A percentile compares a stretch with the other conserved stretches of the same genome.
Evolutionary conservation across 2,797 vertebrate species (phyloP).

Genomic region (Gila robusta): DNA sequence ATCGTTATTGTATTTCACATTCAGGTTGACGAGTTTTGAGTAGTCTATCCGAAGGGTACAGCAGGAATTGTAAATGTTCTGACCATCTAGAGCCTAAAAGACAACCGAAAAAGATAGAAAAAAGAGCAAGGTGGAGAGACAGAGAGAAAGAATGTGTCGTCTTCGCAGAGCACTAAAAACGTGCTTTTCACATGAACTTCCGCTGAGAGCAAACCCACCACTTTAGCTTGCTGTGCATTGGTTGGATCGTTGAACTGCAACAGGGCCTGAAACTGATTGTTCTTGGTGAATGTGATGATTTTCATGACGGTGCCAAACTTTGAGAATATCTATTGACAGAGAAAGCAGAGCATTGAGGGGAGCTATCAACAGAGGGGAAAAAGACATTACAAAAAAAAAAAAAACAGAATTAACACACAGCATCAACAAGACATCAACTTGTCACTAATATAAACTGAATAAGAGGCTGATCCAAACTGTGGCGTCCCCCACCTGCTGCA

Average conservation of each 20-base stretch:
- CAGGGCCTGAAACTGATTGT: conserved; percentile 98
- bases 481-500: conserved; percentile 88
- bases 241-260: conserved; percentile 94
- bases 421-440: conserved; percentile 19
- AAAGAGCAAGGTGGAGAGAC: conserved; percentile 49
- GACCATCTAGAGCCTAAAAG: conserved; percentile 91
- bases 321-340: conserved; percentile 92
- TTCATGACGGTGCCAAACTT: conserved; percentile 99
- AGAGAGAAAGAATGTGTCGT: conserved; percentile 21
- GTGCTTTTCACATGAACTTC: conserved; percentile 15
- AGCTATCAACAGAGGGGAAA: conserved; percentile 62
- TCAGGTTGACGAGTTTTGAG: conserved; percentile 97
- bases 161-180: conserved; percentile 23
- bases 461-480: not conserved
- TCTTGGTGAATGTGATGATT: conserved; percentile 99
- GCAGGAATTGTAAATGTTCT: conserved; percentile 99
- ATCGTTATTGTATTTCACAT: conserved; percentile 99
- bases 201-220: conserved; percentile 79
- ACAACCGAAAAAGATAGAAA: conserved; percentile 33
- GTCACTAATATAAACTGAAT: not conserved
- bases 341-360: conserved; percentile 61
- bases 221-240: conserved; percentile 95
- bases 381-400: conserved; percentile 49
- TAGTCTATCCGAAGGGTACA: conserved; percentile 98
- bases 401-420: conserved; percentile 47